Evolutionary conservation across 2,797 vertebrate species (phyloP).

Genomic region (Balearica regulorum): DNA sequence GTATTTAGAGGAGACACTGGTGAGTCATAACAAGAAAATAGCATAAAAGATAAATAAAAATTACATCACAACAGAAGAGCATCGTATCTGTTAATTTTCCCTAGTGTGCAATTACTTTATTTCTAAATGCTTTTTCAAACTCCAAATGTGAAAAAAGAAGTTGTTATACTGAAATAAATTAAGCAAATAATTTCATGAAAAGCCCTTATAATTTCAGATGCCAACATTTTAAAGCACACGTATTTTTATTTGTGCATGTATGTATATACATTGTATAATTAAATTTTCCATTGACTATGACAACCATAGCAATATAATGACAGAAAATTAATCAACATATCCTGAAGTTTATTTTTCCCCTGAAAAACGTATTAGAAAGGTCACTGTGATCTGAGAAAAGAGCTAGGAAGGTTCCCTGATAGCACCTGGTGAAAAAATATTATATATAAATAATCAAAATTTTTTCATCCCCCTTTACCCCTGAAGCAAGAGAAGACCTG

Average conservation of each 20-base stretch:
- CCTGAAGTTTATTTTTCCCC: conserved; percentile 70
- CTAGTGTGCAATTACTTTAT: background rate
- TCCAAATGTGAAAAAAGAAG: background rate
- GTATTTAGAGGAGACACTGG: conserved; percentile 13
- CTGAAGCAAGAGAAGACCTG: conserved; percentile 96
- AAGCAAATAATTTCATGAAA: conserved; percentile 47
- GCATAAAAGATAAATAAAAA: conserved; percentile 35
- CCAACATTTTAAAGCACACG: conserved; percentile 56
- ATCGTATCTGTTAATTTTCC: conserved; percentile 1
- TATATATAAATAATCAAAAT: conserved; percentile 98
- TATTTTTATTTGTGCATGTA: conserved; percentile 65
- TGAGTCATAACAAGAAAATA: conserved; percentile 22
- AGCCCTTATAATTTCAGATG: conserved; percentile 50
- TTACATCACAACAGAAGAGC: background rate
- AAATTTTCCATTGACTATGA: conserved; percentile 58
- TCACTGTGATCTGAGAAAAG: conserved; percentile 77
- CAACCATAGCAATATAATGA: conserved; percentile 60
- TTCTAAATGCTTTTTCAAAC: conserved; percentile 28
- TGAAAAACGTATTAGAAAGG: conserved; percentile 69
- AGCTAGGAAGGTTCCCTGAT: conserved; percentile 88
- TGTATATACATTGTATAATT: conserved; percentile 62
- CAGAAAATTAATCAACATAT: conserved; percentile 74
- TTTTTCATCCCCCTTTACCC: conserved; percentile 93
- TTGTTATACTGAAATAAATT: conserved; percentile 52
- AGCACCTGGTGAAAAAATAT: conserved; percentile 92